Conservation (phyloP, 1,140 invertebrate species). For the Dendroctonus ponderosae region DNA sequence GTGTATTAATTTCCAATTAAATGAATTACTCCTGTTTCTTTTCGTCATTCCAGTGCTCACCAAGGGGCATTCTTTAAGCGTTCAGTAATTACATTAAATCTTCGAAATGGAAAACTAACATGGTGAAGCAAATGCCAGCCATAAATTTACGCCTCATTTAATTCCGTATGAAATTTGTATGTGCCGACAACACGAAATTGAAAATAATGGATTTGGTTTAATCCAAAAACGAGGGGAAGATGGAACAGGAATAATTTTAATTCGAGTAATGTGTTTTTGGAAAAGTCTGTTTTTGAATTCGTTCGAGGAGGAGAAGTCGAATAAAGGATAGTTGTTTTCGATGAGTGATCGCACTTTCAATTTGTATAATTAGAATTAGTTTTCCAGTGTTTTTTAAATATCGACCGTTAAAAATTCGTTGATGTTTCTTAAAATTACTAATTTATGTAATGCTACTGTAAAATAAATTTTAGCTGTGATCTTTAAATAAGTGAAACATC, state of each 20-base stretch:
- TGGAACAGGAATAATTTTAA: conserved; percentile 7
- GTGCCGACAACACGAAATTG: conserved; percentile 25
- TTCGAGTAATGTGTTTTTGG: conserved; percentile 9
- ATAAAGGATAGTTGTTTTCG: too few relatives aligned
- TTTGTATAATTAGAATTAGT: too few relatives aligned
- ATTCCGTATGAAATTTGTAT: conserved; percentile 20
- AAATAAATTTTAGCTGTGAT: too few relatives aligned
- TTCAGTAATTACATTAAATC: conserved; percentile 7
- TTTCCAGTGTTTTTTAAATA: too few relatives aligned
- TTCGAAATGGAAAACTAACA: conserved; percentile 12
- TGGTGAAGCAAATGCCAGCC: conserved; percentile 15
- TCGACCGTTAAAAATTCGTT: too few relatives aligned
- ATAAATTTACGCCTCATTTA: conserved; percentile 22
- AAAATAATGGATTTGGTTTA: conserved; percentile 18
- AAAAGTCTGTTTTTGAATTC: neutral
- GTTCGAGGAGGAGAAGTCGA: neutral
- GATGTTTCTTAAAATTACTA: too few relatives aligned
- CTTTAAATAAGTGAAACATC: neutral
- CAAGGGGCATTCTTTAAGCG: neutral
- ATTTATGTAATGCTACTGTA: too few relatives aligned
- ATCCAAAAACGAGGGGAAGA: conserved; percentile 11
- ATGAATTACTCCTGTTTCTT: neutral
- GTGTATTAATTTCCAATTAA: neutral
- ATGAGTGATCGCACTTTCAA: too few relatives aligned
- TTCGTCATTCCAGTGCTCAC: neutral